Evolutionary conservation across 1,140 invertebrate genomes (phyloP).

Genomic region (Drosophila jambulina): DNA sequence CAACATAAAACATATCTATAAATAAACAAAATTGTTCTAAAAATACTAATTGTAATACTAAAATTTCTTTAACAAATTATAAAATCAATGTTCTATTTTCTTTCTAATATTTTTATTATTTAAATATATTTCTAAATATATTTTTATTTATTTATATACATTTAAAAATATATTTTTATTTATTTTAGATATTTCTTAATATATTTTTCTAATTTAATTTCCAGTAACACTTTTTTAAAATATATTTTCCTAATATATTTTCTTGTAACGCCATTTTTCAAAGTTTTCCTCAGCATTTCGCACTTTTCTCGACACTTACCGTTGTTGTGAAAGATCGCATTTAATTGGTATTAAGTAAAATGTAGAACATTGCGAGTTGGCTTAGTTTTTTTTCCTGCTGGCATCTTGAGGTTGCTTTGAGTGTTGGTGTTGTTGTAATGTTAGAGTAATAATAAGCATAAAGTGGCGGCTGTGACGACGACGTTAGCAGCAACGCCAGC

Average conservation of each 20-base stretch:
- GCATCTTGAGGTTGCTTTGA: not conserved
- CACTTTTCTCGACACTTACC: conserved; percentile 11
- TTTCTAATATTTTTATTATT: no score
- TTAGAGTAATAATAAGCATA: conserved; percentile 48
- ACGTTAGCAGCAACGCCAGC: conserved; percentile 6
- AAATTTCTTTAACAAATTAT: no score
- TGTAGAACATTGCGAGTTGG: conserved; percentile 45
- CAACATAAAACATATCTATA: no score
- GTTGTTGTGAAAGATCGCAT: conserved; percentile 23
- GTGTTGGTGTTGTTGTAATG: conserved; percentile 27
- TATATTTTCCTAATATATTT: not conserved
- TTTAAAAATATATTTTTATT: no score
- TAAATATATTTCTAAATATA: no score
- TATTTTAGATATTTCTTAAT: no score
- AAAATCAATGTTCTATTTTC: no score
- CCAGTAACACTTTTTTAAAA: no score
- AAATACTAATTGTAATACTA: no score
- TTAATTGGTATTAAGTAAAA: conserved; percentile 56
- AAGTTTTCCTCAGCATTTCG: not conserved
- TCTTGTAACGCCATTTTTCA: not conserved
- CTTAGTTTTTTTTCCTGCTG: conserved; percentile 12
- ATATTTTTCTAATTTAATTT: no score
- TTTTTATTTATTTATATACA: no score
- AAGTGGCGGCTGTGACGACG: conserved; percentile 14
- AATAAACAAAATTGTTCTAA: no score